Evolutionary conservation across 53 echinoderm and acorn worm genomes (phyloP).

Genomic region (Henricia sp.): DNA sequence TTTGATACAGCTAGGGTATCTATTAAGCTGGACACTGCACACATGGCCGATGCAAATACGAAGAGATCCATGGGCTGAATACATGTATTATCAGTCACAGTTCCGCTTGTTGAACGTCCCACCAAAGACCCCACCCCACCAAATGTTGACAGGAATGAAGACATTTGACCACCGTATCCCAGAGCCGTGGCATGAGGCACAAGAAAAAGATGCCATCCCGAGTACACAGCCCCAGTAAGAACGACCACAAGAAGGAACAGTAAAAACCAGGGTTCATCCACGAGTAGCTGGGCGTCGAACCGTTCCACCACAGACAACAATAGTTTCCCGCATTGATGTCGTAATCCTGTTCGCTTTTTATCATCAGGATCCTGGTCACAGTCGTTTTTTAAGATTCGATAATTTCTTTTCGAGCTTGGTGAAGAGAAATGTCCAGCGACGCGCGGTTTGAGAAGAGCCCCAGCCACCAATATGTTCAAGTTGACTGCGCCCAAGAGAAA

Average conservation of each 20-base stretch:
- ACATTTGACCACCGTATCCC: constrained; percentile 14
- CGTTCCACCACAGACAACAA: no score
- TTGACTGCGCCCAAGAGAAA: constrained; percentile 14
- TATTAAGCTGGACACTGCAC: neutral
- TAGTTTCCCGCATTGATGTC: no score
- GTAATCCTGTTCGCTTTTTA: neutral
- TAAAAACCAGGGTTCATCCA: constrained; percentile 8
- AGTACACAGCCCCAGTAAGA: constrained; percentile 11
- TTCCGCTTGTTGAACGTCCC: constrained; percentile 17
- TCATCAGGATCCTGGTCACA: neutral
- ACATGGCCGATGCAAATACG: neutral
- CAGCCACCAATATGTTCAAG: constrained; percentile 6
- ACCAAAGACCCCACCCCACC: constrained; percentile 26
- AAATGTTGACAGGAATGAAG: constrained; percentile 39
- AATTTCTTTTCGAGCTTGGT: no score
- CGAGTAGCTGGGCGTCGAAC: constrained; percentile 21
- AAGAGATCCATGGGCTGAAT: constrained; percentile 13
- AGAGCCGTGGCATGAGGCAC: constrained; percentile 15
- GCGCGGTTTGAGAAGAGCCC: constrained; percentile 20
- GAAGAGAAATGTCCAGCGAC: neutral
- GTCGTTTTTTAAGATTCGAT: neutral
- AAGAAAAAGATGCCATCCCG: constrained; percentile 37
- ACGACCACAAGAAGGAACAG: neutral
- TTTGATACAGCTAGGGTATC: constrained; percentile 23
- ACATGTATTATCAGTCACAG: neutral